These are phyloP conservation scores for Neolamprologus kungweensis DNA, from an alignment of 2,113 vertebrate genomes.

Conservation along the genomic window DNA sequence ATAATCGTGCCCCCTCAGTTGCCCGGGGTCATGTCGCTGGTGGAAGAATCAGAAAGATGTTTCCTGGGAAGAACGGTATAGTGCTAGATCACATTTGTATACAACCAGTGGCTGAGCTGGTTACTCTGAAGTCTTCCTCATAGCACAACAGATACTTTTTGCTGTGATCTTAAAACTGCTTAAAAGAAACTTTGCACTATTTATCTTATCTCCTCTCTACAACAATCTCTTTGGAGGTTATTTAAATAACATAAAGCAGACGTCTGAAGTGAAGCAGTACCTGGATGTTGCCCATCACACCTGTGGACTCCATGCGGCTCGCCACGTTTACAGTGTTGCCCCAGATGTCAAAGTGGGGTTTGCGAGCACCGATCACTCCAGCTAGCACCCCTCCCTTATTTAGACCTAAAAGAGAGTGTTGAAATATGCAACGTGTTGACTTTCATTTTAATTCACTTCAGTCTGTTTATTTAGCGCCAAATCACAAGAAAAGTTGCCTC, in stretches of 20 bases:
- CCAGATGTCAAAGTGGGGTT: conserved; percentile 97
- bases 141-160: not conserved
- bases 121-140: not conserved
- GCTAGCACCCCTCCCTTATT: conserved; percentile 93
- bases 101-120: not conserved
- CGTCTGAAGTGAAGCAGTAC: conserved; percentile 42
- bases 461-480: not conserved
- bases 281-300: conserved; percentile 95
- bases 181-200: accelerated
- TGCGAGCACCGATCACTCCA: conserved; percentile 89
- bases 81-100: not conserved
- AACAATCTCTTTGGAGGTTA: not conserved
- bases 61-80: not conserved
- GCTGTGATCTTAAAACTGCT: not conserved
- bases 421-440: not conserved
- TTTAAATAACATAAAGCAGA: not conserved
- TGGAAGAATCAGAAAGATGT: not conserved
- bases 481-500: not conserved
- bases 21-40: not conserved
- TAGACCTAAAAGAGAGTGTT: conserved; percentile 70
- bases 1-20: not conserved
- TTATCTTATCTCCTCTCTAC: accelerated
- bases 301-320: conserved; percentile 96
- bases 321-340: conserved; percentile 96
- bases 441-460: not conserved